These are phyloP conservation scores for Platyrinchus mystaceus DNA, from an alignment of 2,797 vertebrate genomes.

Conservation along the genomic window DNA sequence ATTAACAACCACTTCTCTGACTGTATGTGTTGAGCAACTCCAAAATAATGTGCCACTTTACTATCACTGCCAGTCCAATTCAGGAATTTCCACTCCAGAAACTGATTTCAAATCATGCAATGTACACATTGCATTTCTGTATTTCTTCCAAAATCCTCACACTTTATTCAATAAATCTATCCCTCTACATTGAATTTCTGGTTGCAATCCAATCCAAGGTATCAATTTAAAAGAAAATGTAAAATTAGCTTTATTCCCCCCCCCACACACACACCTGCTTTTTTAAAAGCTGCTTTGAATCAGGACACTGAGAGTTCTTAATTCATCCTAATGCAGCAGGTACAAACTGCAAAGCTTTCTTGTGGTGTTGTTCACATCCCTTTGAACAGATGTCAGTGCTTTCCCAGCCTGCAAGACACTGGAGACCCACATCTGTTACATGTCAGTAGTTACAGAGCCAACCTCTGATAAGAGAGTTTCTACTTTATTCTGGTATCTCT, in stretches of 20 bases:
- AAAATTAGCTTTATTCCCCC: neutral
- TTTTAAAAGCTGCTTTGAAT: neutral
- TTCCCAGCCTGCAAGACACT: neutral
- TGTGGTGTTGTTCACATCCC: neutral
- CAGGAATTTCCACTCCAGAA: neutral
- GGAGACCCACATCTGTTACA: neutral
- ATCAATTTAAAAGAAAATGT: neutral
- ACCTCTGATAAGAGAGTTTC: neutral
- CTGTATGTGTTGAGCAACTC: neutral
- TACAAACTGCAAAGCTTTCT: neutral
- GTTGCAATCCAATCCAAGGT: neutral
- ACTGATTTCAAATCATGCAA: neutral
- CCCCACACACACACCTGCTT: neutral
- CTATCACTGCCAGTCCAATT: neutral
- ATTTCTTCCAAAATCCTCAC: neutral
- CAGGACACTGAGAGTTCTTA: neutral
- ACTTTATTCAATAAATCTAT: neutral
- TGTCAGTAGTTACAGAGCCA: neutral
- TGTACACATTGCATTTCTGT: neutral
- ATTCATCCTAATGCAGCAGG: neutral
- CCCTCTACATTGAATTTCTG: neutral
- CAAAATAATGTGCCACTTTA: neutral
- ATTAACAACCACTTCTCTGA: neutral
- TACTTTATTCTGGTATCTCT: neutral
- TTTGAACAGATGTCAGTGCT: neutral